Conservation (phyloP, 1,140 invertebrate genomes). For the Diabrotica undecimpunctata region DNA sequence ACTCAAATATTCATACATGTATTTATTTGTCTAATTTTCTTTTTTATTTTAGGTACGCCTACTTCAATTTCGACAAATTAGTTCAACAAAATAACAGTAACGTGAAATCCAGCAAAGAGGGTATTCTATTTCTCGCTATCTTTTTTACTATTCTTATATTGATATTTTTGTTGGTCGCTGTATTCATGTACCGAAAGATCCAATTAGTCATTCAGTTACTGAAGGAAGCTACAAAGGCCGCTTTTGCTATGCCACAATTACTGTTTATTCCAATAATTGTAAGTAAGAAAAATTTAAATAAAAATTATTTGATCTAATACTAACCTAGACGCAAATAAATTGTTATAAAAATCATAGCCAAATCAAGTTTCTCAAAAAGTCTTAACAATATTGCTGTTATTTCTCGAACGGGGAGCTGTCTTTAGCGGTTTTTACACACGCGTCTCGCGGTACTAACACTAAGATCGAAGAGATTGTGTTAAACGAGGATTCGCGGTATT, state of each 20-base stretch:
- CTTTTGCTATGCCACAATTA: slow-evolving; percentile 66
- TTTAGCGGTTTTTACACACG: too few species aligned
- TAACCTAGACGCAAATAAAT: too few species aligned
- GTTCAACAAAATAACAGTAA: not conserved
- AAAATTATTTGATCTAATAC: too few species aligned
- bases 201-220: slow-evolving; percentile 66
- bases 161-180: slow-evolving; percentile 53
- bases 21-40: not conserved
- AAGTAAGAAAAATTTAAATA: slow-evolving; percentile 35
- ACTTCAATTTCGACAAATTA: slow-evolving; percentile 5
- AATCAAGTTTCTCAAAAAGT: too few species aligned
- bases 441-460: too few species aligned
- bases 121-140: slow-evolving; percentile 17
- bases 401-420: too few species aligned
- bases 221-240: slow-evolving; percentile 73
- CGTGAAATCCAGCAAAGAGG: not conserved
- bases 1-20: too few species aligned
- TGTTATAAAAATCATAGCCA: too few species aligned
- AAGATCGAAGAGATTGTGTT: too few species aligned
- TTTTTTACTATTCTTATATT: slow-evolving; percentile 57
- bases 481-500: too few species aligned
- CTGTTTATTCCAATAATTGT: slow-evolving; percentile 74
- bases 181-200: slow-evolving; percentile 58
- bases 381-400: too few species aligned
- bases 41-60: slow-evolving; percentile 8